These are phyloP conservation scores for Corvus moneduloides DNA, from an alignment of 2,113 vertebrate genomes.

Conservation along the genomic window DNA sequence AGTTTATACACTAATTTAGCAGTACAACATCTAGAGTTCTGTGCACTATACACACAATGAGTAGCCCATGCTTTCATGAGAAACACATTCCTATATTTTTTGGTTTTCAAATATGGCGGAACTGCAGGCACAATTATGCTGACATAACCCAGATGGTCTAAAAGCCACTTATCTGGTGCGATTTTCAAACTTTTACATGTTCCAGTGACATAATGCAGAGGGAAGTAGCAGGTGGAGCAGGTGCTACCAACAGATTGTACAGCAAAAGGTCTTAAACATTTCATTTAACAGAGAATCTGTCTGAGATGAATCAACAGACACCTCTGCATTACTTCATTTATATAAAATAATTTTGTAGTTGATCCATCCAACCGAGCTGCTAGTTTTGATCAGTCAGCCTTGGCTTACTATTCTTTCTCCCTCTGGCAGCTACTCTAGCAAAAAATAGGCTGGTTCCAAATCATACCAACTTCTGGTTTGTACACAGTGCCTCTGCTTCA, in stretches of 20 bases:
- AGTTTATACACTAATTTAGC: background rate
- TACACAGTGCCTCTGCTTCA: background rate
- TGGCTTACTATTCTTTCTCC: background rate
- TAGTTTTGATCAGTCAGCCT: background rate
- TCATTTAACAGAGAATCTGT: background rate
- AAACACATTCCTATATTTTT: background rate
- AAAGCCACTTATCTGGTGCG: rapidly evolving
- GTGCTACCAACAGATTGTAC: background rate
- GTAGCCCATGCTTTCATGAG: background rate
- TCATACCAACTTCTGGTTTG: background rate
- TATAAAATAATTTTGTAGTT: background rate
- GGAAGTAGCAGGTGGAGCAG: background rate
- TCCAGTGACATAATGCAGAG: background rate
- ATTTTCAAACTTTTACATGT: background rate
- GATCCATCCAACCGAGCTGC: background rate
- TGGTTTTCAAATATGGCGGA: background rate
- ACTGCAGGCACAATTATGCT: background rate
- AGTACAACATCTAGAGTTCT: background rate
- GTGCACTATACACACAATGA: background rate
- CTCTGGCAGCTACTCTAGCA: background rate
- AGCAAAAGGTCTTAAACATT: background rate
- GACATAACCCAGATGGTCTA: background rate
- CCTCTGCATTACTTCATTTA: background rate
- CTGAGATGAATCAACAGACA: background rate
- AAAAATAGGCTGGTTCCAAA: background rate